Percentiles rank a stretch among this genome's conserved stretches.
Conservation (phyloP, 2,888 invertebrate genomes). For the Nephrotoma guestfalica region DNA sequence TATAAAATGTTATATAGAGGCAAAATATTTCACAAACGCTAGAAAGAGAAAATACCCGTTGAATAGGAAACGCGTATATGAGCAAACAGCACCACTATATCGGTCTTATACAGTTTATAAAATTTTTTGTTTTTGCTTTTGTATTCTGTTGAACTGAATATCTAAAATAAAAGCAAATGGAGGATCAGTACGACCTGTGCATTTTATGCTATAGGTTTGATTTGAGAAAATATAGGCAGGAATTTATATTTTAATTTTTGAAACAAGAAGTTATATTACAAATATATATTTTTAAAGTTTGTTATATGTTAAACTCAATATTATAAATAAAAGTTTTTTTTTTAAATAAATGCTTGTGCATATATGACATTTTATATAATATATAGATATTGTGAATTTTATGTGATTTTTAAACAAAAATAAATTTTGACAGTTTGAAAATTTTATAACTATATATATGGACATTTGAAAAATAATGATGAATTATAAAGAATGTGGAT, state of each 20-base stretch:
- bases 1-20: background rate
- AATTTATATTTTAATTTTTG: background rate
- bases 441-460: background rate
- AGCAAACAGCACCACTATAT: background rate
- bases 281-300: background rate
- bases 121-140: background rate
- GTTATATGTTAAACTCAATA: background rate
- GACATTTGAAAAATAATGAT: background rate
- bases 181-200: slow-evolving; percentile 13
- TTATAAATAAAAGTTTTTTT: background rate
- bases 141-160: slow-evolving; percentile 1
- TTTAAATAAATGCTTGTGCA: background rate
- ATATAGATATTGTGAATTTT: background rate
- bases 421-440: background rate
- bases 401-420: background rate
- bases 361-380: background rate
- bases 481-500: background rate
- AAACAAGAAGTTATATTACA: background rate
- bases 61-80: background rate
- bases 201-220: slow-evolving; percentile 13
- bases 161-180: slow-evolving; percentile 10
- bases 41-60: background rate
- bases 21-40: background rate
- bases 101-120: background rate
- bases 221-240: background rate